These are phyloP conservation scores for Pseudochromis fuscus DNA, from an alignment of 2,797 vertebrate species.

Conservation along the genomic window DNA sequence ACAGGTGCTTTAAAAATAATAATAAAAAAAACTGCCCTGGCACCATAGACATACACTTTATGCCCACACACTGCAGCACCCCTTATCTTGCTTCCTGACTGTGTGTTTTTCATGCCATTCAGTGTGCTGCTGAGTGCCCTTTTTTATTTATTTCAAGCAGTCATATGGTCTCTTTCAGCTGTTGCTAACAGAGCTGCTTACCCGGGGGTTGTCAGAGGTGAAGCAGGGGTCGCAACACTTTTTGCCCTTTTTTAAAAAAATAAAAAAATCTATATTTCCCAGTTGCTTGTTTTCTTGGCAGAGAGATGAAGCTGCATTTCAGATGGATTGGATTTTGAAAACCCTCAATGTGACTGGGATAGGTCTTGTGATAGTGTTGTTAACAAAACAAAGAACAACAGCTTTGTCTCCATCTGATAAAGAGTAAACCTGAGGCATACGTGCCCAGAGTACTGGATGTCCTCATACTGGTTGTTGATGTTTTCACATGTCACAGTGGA, in stretches of 20 bases:
- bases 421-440: conserved; percentile 45
- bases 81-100: conserved; percentile 32
- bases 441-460: conserved; percentile 19
- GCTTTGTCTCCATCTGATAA: conserved; percentile 73
- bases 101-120: background rate
- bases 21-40: background rate
- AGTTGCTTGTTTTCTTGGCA: conserved; percentile 11
- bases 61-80: too few species aligned
- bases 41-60: too few species aligned
- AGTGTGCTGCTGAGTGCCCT: background rate
- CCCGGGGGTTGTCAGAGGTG: conserved; percentile 14
- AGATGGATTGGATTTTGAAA: conserved; percentile 23
- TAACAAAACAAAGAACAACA: conserved; percentile 56
- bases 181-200: conserved; percentile 10
- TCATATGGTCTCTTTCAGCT: background rate
- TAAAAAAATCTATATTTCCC: background rate
- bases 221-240: background rate
- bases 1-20: conserved; percentile 1
- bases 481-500: background rate
- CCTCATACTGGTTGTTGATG: conserved; percentile 12
- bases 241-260: background rate
- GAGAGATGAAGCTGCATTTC: conserved; percentile 24
- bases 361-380: conserved; percentile 49
- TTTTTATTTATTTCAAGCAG: background rate
- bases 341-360: conserved; percentile 18